Evolutionary conservation across 37 sponge, comb jelly and placozoan species (phyloP).

Genomic region (Cladorhizidae sp.): DNA sequence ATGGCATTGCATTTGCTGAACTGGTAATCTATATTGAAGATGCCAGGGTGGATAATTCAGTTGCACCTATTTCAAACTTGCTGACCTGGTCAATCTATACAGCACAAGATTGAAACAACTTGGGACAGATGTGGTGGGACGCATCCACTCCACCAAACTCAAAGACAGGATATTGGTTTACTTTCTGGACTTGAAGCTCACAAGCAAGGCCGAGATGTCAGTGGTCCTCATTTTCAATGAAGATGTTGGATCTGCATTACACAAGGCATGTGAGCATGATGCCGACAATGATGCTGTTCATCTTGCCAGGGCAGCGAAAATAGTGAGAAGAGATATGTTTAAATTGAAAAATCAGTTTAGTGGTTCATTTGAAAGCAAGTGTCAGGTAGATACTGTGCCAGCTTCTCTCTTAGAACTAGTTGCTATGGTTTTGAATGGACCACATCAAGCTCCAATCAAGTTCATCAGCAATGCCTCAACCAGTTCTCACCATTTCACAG

Average conservation of each 20-base stretch:
- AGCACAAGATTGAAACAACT: slow-evolving; percentile 25
- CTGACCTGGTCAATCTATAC: slow-evolving; percentile 22
- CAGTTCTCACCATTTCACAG: slow-evolving; percentile 27
- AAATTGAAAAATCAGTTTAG: not conserved
- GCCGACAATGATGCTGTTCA: not conserved
- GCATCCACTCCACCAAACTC: slow-evolving; percentile 11
- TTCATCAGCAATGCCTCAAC: not conserved
- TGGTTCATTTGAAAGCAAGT: slow-evolving; percentile 7
- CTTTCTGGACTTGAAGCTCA: slow-evolving; percentile 32
- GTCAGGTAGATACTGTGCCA: slow-evolving; percentile 13
- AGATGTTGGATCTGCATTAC: slow-evolving; percentile 14
- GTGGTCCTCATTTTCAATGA: slow-evolving; percentile 6
- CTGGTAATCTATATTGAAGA: slow-evolving; percentile 3
- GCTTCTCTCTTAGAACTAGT: slow-evolving; percentile 29
- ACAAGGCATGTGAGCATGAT: slow-evolving; percentile 13
- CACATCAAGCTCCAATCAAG: not conserved
- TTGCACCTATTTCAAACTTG: slow-evolving; percentile 25
- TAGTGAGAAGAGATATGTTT: not conserved
- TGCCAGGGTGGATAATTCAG: not conserved
- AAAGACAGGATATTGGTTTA: slow-evolving; percentile 20
- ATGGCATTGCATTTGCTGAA: slow-evolving; percentile 11
- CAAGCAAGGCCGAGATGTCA: slow-evolving; percentile 26
- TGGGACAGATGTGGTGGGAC: slow-evolving; percentile 4
- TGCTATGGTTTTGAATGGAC: slow-evolving; percentile 24
- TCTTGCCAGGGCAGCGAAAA: not conserved